Base-by-base conservation (phyloP, 2,113 vertebrate species). In the Garra rufa region DNA sequence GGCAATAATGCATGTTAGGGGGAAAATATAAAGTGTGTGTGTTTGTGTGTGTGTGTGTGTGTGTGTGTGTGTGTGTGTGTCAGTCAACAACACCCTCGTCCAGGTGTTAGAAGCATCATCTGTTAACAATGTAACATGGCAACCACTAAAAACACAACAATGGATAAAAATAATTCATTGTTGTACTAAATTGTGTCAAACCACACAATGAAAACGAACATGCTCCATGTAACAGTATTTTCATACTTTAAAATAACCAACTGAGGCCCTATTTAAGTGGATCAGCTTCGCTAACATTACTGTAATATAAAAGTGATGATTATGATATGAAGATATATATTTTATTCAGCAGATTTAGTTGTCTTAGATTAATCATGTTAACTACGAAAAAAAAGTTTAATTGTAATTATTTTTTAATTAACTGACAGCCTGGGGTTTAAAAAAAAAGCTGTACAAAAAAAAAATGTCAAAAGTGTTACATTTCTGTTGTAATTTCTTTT, bases 381-480 rank as follows among this genome's bases (percentile, higher is more conserved):
- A 44, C 69, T 71, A 24, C 11, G 14, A 71, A 71, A 8, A 4
- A 43, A 0, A 14, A n/a, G 11, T 44, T 44, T 44, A 44, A 44
- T 44, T 73, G 69, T 26, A 24, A 24, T 73, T 24, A 24, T 44
- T 44, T 44, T 44, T 44, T 26, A 43, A 73, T 73, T 13, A 73
- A 26, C n/a, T 24, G 41, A 46, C 69, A 73, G n/a, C 6, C 21
- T 44, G 13, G n/a, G 69, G 21, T 11, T 71, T 70, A 38, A 41
- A 44, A 6, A 11, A n/a, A 41, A 41, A 41, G 2, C 67, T 44
- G 4, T 38, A 38, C 9, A 21, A 30, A 67, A 2, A 67, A 34
- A 69, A 21, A n/a, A n/a, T n/a, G n/a, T n/a, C 70, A 73, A 71
- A 71, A 73, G 70, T 46, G 13, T 73, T 24, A 71, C n/a, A 71